Evolutionary conservation across 2,797 vertebrate genomes (phyloP).

Genomic region (Alauda arvensis): DNA sequence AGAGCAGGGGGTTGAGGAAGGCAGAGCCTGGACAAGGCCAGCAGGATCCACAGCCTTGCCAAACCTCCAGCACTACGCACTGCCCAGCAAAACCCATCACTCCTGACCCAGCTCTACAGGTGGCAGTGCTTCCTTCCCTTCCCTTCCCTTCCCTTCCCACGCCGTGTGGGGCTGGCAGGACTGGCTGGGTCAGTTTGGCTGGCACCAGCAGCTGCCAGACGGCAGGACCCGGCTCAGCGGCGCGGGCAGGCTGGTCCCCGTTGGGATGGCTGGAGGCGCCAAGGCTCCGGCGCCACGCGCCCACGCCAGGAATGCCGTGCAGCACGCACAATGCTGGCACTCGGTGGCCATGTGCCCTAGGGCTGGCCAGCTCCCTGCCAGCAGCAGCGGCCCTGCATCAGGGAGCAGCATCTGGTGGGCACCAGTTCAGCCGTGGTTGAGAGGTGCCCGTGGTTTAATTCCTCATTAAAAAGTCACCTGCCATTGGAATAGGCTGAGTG

Average conservation of each 20-base stretch:
- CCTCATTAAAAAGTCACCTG: neutral
- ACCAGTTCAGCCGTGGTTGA: rapidly evolving
- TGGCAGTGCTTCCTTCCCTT: neutral
- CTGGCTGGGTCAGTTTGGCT: neutral
- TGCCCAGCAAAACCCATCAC: neutral
- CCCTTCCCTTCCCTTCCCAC: neutral
- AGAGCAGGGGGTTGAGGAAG: neutral
- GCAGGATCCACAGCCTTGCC: neutral
- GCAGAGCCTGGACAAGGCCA: neutral
- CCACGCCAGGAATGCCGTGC: neutral
- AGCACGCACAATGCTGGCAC: neutral
- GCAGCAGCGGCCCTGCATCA: neutral
- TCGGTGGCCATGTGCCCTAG: rapidly evolving
- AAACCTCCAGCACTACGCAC: neutral
- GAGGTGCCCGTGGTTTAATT: neutral
- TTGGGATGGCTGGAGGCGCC: neutral
- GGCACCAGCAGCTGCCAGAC: neutral
- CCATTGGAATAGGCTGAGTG: neutral
- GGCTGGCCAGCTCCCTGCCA: neutral
- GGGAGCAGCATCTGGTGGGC: neutral
- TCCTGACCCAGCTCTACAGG: neutral
- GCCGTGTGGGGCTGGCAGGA: neutral
- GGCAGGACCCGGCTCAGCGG: neutral
- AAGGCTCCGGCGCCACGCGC: neutral
- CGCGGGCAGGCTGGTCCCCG: neutral